Evolutionary conservation across 2,113 vertebrate species (phyloP), one percentile per base, ranked within the genome.

Genomic region (Casuarius casuarius): DNA sequence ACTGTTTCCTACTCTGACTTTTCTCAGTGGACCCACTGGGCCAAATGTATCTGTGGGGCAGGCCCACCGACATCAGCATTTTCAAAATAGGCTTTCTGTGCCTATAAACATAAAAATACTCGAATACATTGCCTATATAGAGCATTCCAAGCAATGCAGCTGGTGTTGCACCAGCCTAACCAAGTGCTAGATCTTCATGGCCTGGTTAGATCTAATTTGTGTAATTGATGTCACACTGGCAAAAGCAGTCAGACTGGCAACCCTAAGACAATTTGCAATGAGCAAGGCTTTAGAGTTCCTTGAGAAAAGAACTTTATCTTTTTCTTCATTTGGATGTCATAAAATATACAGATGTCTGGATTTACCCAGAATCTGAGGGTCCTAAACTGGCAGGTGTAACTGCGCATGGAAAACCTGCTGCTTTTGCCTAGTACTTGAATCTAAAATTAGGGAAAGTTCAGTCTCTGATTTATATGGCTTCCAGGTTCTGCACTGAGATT

Each of bases 241-340:
- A 76, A 63, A 85, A 86, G 35, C n/a, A 52, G 12, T 14, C 91
- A 10, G 84, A 82, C n/a, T 44, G 51, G 12, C 23, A 84, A 6
- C 16, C 7, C 6, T 81, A 70, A 58, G 18, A 35, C 70, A 73
- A 9, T 0, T 0, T 46, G 5, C 44, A 59, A 5, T 33, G 29
- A 81, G 44, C 8, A 82, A 52, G 31, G 14, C 16, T 67, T 75
- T 54, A 78, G 22, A 54, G 18, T 61, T 92, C 25, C 35, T 56
- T 71, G 56, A 29, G 28, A 20, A 44, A 61, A 78, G 22, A 72
- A 35, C 33, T 66, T 23, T 52, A 9, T 65, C 5, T 38, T 75
- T 40, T 79, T 78, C 71, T 89, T 10, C 84, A 31, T 78, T 75
- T 59, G 56, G 78, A 29, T 5, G 11, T 51, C 12, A 61, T 33